Evolutionary conservation across 92 coral and sea anemone genomes (phyloP).

Genomic region (Palythoa grandiflora): DNA sequence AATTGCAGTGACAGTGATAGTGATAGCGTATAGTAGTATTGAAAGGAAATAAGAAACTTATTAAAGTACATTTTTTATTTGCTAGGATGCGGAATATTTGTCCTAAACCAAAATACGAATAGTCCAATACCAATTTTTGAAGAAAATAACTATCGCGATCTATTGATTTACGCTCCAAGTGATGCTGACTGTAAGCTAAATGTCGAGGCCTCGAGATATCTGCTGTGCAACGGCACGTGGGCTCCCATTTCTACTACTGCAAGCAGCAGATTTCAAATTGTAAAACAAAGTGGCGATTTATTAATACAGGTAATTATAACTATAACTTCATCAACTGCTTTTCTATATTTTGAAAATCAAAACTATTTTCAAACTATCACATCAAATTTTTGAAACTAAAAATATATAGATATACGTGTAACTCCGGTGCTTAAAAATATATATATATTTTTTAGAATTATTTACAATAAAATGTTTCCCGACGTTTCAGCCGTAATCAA

Average conservation of each 20-base stretch:
- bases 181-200: background rate
- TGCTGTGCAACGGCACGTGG: background rate
- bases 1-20: too few species aligned
- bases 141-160: background rate
- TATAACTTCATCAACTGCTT: background rate
- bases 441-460: too few species aligned
- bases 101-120: background rate
- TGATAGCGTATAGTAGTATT: background rate
- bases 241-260: background rate
- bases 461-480: too few species aligned
- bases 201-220: background rate
- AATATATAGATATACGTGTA: too few species aligned
- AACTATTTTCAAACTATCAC: background rate
- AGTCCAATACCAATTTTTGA: background rate
- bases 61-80: background rate
- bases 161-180: background rate
- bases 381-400: too few species aligned
- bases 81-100: conserved; percentile 5
- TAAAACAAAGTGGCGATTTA: background rate
- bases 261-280: background rate
- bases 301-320: background rate
- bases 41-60: background rate
- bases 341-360: background rate
- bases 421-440: too few species aligned
- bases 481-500: too few species aligned